phyloP scores from a whole-genome alignment of 2,888 invertebrate species.

The Eupithecia tripunctaria region DNA sequence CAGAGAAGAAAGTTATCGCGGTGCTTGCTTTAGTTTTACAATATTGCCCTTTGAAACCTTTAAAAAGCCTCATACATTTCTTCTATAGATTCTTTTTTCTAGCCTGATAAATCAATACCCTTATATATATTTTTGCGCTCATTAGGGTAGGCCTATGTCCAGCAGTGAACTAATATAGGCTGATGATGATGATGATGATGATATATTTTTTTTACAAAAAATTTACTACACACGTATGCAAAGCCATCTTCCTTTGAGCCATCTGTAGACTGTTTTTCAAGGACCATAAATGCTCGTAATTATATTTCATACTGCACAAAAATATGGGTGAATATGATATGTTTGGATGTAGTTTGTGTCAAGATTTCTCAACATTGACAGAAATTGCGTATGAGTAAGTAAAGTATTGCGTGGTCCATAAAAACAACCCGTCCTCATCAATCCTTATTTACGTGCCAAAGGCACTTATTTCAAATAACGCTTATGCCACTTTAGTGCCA shows the following conservation, averaged over 20 bases:
- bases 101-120: no score
- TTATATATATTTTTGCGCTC: no score
- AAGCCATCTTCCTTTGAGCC: no score
- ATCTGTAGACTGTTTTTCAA: no score
- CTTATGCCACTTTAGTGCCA: slow-evolving; percentile 28
- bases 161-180: no score
- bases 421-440: slow-evolving; percentile 32
- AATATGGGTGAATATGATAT: not conserved
- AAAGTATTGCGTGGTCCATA: slow-evolving; percentile 21
- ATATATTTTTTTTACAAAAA: no score
- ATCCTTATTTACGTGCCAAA: slow-evolving; percentile 38
- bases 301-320: not conserved
- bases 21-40: not conserved
- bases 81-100: no score
- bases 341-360: not conserved
- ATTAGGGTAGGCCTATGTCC: no score
- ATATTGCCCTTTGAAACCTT: not conserved
- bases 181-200: no score
- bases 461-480: slow-evolving; percentile 30
- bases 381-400: slow-evolving; percentile 22
- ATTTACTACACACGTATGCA: no score
- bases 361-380: slow-evolving; percentile 13
- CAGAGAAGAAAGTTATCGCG: not conserved
- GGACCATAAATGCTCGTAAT: no score
- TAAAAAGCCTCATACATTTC: no score